Base-by-base conservation (phyloP, 2,113 vertebrate species). In the Irena cyanogastra region DNA sequence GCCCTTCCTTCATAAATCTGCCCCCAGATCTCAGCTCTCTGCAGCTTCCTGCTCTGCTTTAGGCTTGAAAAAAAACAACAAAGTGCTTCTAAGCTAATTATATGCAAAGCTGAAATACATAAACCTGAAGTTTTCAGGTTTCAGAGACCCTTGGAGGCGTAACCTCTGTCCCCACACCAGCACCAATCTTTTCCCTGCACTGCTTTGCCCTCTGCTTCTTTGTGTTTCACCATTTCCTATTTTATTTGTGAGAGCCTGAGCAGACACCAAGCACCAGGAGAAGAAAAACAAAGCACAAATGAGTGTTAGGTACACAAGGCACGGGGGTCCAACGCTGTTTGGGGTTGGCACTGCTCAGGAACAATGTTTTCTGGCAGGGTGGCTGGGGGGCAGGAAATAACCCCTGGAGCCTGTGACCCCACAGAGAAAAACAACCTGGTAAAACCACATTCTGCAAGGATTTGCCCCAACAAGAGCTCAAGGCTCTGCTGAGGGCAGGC, bases 221-320 rank as follows among this genome's bases (percentile, higher is more conserved):
- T 56, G 72, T 7, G 5, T 61, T 95, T 75, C 6, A 50, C 64
- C n/a, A 9, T 61, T 94, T 96, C 88, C 93, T 87, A 31, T 60
- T 79, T 84, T 8, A 89, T 78, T 57, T 49, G 79, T n/a, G 53
- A 70, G 83, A 83, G 83, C 68, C 87, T 44, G 89, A 74, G 21
- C 59, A 82, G 93, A 66, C 89, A 69, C 90, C 57, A 88, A 79
- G 76, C 2, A 39, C 78, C 88, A 63, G 0, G 12, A 92, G 71
- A 93, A 95, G 90, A 56, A 94, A 96, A 95, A 92, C 7, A 93
- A 94, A 94, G 85, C 61, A 44, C 45, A 64, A 74, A 23, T 18
- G 6, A 54, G 20, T 35, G 66, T 92, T 30, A 80, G 79, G 35
- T 49, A 88, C 94, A 97, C 92, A 94, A 50, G 3, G 20, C 63